Evolutionary conservation across 2,888 invertebrate genomes (phyloP).

Genomic region (Brachylomia viminalis): DNA sequence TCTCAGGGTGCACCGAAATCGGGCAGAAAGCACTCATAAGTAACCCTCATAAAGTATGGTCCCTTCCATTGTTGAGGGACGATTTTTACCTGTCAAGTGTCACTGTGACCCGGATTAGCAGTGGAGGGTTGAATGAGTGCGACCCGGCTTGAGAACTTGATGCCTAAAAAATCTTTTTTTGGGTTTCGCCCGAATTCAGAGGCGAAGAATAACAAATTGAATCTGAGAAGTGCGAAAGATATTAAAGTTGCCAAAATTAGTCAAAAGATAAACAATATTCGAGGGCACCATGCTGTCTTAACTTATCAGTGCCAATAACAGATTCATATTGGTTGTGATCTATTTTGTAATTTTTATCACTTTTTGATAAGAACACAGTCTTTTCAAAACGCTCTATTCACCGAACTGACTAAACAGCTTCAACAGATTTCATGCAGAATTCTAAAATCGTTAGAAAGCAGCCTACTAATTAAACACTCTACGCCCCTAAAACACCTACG

Average conservation of each 20-base stretch:
- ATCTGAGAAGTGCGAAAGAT: conserved; percentile 2
- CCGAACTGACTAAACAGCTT: neutral
- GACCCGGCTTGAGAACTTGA: conserved; percentile 63
- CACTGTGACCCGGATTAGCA: conserved; percentile 73
- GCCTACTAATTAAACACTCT: neutral
- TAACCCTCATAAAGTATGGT: conserved; percentile 73
- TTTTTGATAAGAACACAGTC: neutral
- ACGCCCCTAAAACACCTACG: conserved; percentile 18
- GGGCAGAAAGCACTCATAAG: conserved; percentile 69
- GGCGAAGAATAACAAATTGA: conserved; percentile 34
- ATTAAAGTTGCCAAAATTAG: conserved; percentile 1
- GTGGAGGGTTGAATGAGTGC: conserved; percentile 67
- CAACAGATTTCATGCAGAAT: neutral
- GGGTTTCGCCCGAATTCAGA: neutral
- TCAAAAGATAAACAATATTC: neutral
- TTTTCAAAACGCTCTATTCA: neutral
- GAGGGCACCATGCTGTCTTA: neutral
- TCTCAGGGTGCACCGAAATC: conserved; percentile 63
- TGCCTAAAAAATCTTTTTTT: conserved; percentile 55
- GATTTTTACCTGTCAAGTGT: conserved; percentile 77
- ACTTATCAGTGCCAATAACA: neutral
- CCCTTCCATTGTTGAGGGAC: conserved; percentile 72
- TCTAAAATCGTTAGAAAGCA: neutral
- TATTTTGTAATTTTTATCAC: conserved; percentile 19
- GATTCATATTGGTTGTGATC: neutral